Conservation (phyloP, 2,113 vertebrate species). For the Stigmatopora argus region DNA sequence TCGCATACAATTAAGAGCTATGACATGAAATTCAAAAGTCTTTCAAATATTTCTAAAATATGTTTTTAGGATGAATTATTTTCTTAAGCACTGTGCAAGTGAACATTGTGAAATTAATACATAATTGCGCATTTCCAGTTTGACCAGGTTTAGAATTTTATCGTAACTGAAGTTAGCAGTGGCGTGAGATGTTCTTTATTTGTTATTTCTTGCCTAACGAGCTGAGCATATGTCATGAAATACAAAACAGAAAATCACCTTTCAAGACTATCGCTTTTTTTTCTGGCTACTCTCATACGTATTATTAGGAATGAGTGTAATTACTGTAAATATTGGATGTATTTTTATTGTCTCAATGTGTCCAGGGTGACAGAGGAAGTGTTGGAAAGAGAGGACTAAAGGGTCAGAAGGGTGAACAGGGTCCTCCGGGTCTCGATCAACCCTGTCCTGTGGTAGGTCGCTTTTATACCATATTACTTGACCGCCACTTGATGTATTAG, state of each 20-base stretch:
- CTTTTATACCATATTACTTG: not conserved
- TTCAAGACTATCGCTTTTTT: not conserved
- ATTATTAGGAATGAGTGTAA: not conserved
- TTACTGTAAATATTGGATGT: not conserved
- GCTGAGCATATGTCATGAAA: not conserved
- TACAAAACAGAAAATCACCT: not conserved
- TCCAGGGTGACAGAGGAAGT: slow-evolving; percentile 84
- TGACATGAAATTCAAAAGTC: too few species aligned
- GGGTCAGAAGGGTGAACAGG: slow-evolving; percentile 93
- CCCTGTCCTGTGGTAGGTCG: slow-evolving; percentile 92
- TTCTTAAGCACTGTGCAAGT: too few species aligned
- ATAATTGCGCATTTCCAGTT: not conserved
- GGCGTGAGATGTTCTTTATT: not conserved
- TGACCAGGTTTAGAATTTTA: not conserved
- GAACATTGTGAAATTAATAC: too few species aligned
- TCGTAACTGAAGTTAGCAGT: not conserved
- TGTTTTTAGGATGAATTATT: too few species aligned
- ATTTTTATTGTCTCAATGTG: not conserved
- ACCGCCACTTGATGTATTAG: not conserved
- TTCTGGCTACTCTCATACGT: too few species aligned
- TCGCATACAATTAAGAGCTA: too few species aligned
- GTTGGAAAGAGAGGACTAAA: slow-evolving; percentile 88
- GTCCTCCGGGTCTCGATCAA: slow-evolving; percentile 90
- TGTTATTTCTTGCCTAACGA: not conserved
- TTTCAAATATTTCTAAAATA: too few species aligned